Conservation (phyloP, 1,140 invertebrate species). For the Chironomus striatipennis region DNA sequence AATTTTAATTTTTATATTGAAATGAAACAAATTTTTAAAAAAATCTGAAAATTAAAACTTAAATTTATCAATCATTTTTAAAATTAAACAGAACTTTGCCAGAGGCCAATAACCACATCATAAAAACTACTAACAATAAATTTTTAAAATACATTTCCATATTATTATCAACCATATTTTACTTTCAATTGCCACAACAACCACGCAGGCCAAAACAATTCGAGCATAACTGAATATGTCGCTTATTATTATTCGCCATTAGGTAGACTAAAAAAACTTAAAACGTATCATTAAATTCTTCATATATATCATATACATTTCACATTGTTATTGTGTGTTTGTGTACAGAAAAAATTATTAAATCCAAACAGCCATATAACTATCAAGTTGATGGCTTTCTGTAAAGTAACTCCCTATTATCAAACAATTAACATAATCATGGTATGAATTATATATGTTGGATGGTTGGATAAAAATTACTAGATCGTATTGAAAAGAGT, state of each 20-base stretch:
- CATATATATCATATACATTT: background rate
- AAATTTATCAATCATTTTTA: too few species aligned
- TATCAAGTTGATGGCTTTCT: background rate
- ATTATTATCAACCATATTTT: background rate
- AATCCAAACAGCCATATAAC: background rate
- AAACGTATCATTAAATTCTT: background rate
- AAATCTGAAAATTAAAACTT: too few species aligned
- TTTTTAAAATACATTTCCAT: background rate
- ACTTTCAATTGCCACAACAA: slow-evolving; percentile 1
- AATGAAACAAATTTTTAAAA: too few species aligned
- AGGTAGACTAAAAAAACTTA: background rate
- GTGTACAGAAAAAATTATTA: background rate
- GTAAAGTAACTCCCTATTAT: background rate
- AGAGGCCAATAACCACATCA: too few species aligned
- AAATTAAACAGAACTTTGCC: too few species aligned
- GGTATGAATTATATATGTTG: background rate
- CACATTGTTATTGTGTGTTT: too few species aligned
- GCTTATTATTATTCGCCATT: slow-evolving; percentile 9
- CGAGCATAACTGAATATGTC: background rate
- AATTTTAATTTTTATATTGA: too few species aligned
- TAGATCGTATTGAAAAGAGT: background rate
- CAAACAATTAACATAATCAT: background rate
- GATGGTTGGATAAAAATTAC: background rate
- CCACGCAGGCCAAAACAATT: background rate
- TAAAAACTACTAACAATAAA: too few species aligned